Evolutionary conservation across 2,888 invertebrate species (phyloP), one percentile per base, ranked within the genome.

Genomic region (Pterostichus niger): DNA sequence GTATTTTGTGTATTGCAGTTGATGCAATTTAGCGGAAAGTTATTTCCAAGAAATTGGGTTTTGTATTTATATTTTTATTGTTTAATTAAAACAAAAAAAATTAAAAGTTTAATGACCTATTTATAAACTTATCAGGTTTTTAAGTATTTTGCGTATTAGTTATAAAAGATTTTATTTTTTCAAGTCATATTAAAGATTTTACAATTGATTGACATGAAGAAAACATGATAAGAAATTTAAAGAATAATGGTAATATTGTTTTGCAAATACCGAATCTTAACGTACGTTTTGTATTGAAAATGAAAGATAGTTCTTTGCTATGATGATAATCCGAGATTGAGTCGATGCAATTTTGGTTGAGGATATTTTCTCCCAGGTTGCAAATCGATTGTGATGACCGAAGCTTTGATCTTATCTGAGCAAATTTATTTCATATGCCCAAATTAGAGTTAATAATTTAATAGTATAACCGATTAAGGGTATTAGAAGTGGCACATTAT

Each of bases 351-450:
- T 75, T 46, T 13, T 68, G 68, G 83, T 83, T 11, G 83, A 1
- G 64, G 83, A 64, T 77, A 40, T 40, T 40, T 77, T 83, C 77
- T 64, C 77, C 83, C 31, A 64, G 33, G 33, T 77, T 64, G 40
- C 33, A 40, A 49, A 49, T 64, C 56, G 52, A 35, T 64, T 64
- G 31, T 77, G 76, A 77, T 31, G 31, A 77, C 49, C 31, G 31
- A 83, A 83, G 83, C 83, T 83, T 83, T 83, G 83, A 83, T 83
- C 83, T 83, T 83, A 83, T 83, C 83, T 83, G 83, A 83, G 59
- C 75, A 59, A 82, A 56, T 2, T 49, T 5, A 49, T 49, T n/a
- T 49, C 13, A 49, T 2, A 9, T 40, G 9, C 5, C 40, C 13
- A 49, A 15, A 59, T 44, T 77, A 80, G 83, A 79, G 75, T 68